Evolutionary conservation across 1,140 invertebrate species (phyloP).

Genomic region (Phthorimaea operculella): DNA sequence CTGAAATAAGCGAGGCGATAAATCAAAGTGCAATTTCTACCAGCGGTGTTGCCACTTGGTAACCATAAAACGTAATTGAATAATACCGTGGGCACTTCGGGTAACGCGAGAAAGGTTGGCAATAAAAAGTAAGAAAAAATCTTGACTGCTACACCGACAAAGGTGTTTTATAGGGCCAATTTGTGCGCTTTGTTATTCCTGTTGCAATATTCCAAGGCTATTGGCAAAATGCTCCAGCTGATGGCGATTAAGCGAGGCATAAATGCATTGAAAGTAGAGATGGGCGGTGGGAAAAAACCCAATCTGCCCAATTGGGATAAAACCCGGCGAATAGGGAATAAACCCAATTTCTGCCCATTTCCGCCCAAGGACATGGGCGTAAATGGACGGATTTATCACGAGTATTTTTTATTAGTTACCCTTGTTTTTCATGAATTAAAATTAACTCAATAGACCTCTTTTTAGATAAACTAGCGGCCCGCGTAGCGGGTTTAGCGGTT

Average conservation of each 20-base stretch:
- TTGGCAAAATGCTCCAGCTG: background rate
- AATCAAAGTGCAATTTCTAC: constrained; percentile 47
- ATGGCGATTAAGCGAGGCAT: background rate
- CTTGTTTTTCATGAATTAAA: too few relatives aligned
- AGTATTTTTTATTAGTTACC: too few relatives aligned
- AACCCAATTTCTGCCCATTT: too few relatives aligned
- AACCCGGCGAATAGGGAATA: too few relatives aligned
- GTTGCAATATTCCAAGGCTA: background rate
- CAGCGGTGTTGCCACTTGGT: constrained; percentile 40
- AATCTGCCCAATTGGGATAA: too few relatives aligned
- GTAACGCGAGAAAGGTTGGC: constrained; percentile 22
- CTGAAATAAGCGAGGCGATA: constrained; percentile 50
- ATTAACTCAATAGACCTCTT: too few relatives aligned
- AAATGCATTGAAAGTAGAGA: too few relatives aligned
- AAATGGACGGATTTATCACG: too few relatives aligned
- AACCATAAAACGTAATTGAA: constrained; percentile 56
- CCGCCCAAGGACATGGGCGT: too few relatives aligned
- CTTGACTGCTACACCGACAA: constrained; percentile 14
- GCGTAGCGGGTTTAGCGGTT: too few relatives aligned
- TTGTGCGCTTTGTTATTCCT: constrained; percentile 10
- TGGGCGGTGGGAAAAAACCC: too few relatives aligned
- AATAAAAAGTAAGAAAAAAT: constrained; percentile 36
- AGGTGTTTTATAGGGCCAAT: constrained; percentile 21
- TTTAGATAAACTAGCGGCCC: too few relatives aligned
- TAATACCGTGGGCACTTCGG: constrained; percentile 25